phyloP scores from a whole-genome alignment of 2,797 vertebrate species.

The Pogoniulus pusillus region DNA sequence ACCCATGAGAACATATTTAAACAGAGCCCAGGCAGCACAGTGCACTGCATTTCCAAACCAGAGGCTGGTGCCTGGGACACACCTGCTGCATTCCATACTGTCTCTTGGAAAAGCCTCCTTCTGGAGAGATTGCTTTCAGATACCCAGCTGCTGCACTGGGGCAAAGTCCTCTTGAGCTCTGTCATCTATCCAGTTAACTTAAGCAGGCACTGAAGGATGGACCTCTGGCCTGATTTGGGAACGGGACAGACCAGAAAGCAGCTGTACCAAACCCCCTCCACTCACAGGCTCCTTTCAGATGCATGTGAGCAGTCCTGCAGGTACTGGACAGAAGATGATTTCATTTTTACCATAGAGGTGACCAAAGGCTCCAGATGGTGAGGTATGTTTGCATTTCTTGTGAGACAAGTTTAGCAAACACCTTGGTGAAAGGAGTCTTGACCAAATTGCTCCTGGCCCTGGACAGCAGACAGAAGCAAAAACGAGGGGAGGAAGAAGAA shows the following conservation, averaged over 20 bases:
- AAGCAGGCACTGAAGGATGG: background rate
- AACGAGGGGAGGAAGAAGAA: background rate
- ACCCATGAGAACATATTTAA: slow-evolving; percentile 10
- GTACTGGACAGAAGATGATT: background rate
- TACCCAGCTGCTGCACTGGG: background rate
- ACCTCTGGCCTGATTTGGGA: background rate
- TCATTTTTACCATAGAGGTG: background rate
- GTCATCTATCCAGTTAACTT: background rate
- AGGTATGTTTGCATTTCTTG: background rate
- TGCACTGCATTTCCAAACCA: background rate
- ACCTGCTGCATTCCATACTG: background rate
- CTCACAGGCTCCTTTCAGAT: fast-evolving
- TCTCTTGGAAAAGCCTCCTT: background rate
- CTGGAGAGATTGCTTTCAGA: background rate
- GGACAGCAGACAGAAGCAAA: background rate
- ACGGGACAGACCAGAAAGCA: background rate
- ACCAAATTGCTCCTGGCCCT: background rate
- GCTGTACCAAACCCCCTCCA: background rate
- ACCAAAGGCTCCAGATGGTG: background rate
- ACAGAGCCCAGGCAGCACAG: background rate
- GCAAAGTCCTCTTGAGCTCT: background rate
- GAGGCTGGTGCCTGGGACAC: background rate
- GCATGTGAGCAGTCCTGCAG: fast-evolving
- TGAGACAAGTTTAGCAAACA: background rate
- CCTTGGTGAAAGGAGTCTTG: background rate